Conservation (phyloP, 2,797 vertebrate genomes). For the Danio aesculapii region DNA sequence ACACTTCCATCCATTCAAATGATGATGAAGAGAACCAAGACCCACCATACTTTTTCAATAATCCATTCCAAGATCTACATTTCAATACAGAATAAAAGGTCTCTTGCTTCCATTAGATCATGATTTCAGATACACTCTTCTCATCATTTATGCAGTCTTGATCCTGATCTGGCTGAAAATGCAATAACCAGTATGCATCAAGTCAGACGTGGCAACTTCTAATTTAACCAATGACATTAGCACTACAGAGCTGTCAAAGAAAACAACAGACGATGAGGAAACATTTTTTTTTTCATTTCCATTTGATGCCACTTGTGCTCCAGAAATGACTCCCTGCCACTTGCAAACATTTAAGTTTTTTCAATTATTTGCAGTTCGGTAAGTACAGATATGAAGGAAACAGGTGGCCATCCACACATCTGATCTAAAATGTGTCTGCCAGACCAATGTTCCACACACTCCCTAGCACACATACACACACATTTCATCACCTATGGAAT, state of each 20-base stretch:
- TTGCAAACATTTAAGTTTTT: constrained; percentile 4
- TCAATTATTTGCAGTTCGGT: not conserved
- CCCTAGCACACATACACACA: constrained; percentile 46
- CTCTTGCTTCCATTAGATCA: no score
- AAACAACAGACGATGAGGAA: not conserved
- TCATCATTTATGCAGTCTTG: no score
- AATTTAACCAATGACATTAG: not conserved
- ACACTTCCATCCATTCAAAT: no score
- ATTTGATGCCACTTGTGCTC: not conserved
- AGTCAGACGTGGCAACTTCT: not conserved
- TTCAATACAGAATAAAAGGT: no score
- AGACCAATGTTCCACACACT: constrained; percentile 28
- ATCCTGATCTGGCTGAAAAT: no score
- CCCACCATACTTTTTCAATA: no score
- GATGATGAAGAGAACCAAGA: no score
- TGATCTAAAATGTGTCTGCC: constrained; percentile 36
- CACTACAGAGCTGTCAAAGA: not conserved
- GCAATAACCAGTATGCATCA: not conserved
- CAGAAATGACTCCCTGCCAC: not conserved
- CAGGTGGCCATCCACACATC: constrained; percentile 22
- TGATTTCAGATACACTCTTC: no score
- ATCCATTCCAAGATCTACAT: no score
- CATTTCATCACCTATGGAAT: constrained; percentile 66
- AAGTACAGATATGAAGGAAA: constrained; percentile 18
- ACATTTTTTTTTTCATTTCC: not conserved